phyloP scores from a whole-genome alignment of 92 coral and sea anemone species.

The Montipora capitata region DNA sequence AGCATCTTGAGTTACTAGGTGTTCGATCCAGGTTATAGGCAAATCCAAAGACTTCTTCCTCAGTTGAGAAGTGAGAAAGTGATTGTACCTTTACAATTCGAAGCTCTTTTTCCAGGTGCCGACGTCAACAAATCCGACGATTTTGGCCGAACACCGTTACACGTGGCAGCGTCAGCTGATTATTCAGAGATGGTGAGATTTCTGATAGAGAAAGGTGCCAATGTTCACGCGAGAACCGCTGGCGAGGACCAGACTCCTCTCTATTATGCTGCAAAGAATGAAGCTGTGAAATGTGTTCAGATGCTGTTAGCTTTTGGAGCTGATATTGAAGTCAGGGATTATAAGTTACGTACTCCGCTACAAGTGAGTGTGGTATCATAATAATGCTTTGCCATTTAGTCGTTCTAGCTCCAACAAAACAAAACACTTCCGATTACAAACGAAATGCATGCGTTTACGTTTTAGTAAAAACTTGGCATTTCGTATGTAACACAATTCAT shows the following conservation, averaged over 20 bases:
- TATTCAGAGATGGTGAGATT: conserved; percentile 78
- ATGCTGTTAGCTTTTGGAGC: conserved; percentile 64
- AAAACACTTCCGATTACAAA: too few relatives aligned
- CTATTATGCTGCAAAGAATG: conserved; percentile 71
- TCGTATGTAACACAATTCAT: too few relatives aligned
- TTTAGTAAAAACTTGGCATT: too few relatives aligned
- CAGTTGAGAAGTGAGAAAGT: too few relatives aligned
- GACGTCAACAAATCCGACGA: conserved; percentile 66
- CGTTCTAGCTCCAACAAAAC: too few relatives aligned
- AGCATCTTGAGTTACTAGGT: too few relatives aligned
- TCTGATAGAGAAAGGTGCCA: conserved; percentile 67
- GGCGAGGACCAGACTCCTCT: conserved; percentile 80
- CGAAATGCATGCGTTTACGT: too few relatives aligned
- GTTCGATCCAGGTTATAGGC: too few relatives aligned
- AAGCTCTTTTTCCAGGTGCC: conserved; percentile 57
- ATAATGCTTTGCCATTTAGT: too few relatives aligned
- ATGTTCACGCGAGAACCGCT: conserved; percentile 54
- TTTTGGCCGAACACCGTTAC: conserved; percentile 81
- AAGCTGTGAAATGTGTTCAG: conserved; percentile 76
- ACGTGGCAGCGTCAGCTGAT: conserved; percentile 76
- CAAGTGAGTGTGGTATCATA: conserved; percentile 39
- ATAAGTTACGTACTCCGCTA: conserved; percentile 73
- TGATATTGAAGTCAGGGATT: conserved; percentile 71
- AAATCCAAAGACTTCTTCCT: too few relatives aligned
- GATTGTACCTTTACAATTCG: too few relatives aligned